phyloP scores from a whole-genome alignment of 1,140 invertebrate genomes.

The Pseudomyrmex dendroicus region DNA sequence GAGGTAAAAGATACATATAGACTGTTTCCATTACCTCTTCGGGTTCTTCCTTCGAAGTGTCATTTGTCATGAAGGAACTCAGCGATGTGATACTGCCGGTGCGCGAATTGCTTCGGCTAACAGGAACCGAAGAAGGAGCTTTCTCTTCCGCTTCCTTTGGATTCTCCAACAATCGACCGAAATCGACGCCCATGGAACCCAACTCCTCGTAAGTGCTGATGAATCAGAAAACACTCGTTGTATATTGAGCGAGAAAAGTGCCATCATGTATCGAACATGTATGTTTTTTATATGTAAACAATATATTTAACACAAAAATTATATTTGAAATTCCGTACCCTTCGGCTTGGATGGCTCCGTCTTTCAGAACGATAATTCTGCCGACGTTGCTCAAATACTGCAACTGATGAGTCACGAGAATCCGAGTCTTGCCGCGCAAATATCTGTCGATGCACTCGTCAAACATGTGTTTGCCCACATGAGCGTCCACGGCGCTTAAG shows the following conservation, averaged over 20 bases:
- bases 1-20: neutral
- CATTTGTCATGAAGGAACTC: constrained; percentile 79
- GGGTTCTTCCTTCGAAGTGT: constrained; percentile 77
- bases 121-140: constrained; percentile 60
- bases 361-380: constrained; percentile 91
- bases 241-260: constrained; percentile 41
- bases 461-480: constrained; percentile 93
- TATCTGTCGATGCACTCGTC: constrained; percentile 90
- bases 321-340: constrained; percentile 68
- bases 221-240: constrained; percentile 58
- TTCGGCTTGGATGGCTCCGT: constrained; percentile 86
- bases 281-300: neutral
- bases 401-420: constrained; percentile 94
- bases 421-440: constrained; percentile 90
- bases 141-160: constrained; percentile 81
- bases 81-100: constrained; percentile 81
- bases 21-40: constrained; percentile 71
- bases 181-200: constrained; percentile 87
- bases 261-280: neutral
- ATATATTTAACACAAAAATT: neutral
- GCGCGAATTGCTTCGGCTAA: constrained; percentile 79
- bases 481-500: constrained; percentile 92
- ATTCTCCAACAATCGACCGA: constrained; percentile 87
- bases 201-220: constrained; percentile 87
- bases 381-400: constrained; percentile 92